phyloP scores from a whole-genome alignment of 2,888 invertebrate genomes.

The Leptarthrus brevirostris region DNA sequence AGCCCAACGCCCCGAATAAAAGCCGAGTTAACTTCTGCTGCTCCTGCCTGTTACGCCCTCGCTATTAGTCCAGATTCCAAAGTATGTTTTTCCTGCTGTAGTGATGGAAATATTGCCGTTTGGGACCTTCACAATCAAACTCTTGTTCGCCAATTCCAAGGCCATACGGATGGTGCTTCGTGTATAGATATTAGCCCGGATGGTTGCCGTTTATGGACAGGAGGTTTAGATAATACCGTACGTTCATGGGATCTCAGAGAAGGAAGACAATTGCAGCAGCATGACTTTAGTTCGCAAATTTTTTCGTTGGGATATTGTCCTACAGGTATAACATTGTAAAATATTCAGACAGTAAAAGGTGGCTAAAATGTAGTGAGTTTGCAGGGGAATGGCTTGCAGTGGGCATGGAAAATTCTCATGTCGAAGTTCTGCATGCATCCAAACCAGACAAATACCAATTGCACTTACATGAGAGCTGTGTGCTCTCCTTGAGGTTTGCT shows the following conservation, averaged over 20 bases:
- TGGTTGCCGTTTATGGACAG: slow-evolving; percentile 90
- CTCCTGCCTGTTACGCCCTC: slow-evolving; percentile 97
- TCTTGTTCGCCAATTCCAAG: slow-evolving; percentile 92
- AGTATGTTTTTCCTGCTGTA: slow-evolving; percentile 98
- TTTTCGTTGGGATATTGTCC: slow-evolving; percentile 92
- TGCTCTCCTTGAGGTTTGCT: slow-evolving; percentile 95
- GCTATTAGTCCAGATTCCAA: slow-evolving; percentile 97
- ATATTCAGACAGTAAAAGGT: not conserved
- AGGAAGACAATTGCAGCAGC: too few relatives aligned
- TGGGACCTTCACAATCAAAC: slow-evolving; percentile 95
- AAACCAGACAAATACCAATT: slow-evolving; percentile 97
- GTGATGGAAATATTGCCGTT: slow-evolving; percentile 97
- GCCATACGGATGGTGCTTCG: slow-evolving; percentile 97
- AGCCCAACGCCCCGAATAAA: slow-evolving; percentile 92
- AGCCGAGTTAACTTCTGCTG: slow-evolving; percentile 88
- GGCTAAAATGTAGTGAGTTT: slow-evolving; percentile 16
- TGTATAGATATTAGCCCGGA: slow-evolving; percentile 97
- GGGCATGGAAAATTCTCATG: slow-evolving; percentile 98
- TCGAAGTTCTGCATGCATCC: slow-evolving; percentile 90
- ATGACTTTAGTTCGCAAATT: too few relatives aligned
- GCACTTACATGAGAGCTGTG: too few relatives aligned
- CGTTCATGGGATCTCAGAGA: too few relatives aligned
- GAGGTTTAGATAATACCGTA: slow-evolving; percentile 96
- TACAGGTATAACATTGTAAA: slow-evolving; percentile 74
- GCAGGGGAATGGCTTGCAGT: slow-evolving; percentile 94